phyloP scores from a whole-genome alignment of 2,113 vertebrate genomes.

The Sardina pilchardus region DNA sequence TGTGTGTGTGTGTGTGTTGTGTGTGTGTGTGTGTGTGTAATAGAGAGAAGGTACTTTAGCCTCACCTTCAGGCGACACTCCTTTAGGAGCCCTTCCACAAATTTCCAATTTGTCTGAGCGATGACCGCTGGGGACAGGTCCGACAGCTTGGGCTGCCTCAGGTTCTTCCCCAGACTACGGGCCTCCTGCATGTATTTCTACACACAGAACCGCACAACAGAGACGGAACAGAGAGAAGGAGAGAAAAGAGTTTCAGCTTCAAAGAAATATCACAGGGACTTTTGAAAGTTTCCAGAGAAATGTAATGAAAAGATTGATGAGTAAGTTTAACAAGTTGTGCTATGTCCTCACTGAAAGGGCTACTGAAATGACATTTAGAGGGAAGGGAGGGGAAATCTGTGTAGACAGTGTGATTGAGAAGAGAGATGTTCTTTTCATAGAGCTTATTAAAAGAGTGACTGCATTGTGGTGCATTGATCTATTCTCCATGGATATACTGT shows the following conservation, averaged over 20 bases:
- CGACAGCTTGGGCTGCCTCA: conserved; percentile 89
- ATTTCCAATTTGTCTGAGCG: conserved; percentile 91
- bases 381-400: background rate
- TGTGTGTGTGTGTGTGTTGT: background rate
- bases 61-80: conserved; percentile 96
- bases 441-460: too few species aligned
- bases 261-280: background rate
- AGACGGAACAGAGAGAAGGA: background rate
- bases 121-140: conserved; percentile 90
- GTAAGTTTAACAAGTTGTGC: background rate
- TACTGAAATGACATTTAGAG: background rate
- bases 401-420: background rate
- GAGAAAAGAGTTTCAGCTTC: background rate
- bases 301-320: background rate
- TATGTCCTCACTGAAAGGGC: background rate
- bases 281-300: background rate
- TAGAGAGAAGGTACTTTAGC: background rate
- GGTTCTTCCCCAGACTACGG: conserved; percentile 84
- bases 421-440: background rate
- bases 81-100: conserved; percentile 90
- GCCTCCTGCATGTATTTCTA: conserved; percentile 89
- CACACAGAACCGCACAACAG: conserved; percentile 47
- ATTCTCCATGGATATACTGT: background rate
- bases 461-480: background rate
- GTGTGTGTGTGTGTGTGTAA: background rate